These are phyloP conservation scores for Pyrgus malvae DNA, from an alignment of 2,888 invertebrate genomes.

Conservation along the genomic window DNA sequence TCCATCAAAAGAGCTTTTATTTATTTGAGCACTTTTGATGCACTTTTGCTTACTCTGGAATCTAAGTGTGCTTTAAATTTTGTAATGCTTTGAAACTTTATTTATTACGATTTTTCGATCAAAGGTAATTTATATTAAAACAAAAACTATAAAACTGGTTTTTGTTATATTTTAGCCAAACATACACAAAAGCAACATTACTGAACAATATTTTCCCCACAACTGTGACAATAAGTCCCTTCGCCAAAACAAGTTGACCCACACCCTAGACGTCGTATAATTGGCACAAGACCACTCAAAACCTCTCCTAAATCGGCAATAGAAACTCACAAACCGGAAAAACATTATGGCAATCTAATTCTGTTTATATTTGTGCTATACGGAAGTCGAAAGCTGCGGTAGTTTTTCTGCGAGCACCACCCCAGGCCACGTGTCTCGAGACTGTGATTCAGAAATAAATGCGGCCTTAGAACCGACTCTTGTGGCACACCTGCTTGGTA, in stretches of 20 bases:
- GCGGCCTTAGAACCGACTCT: slow-evolving; percentile 65
- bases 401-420: slow-evolving; percentile 71
- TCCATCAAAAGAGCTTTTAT: too few relatives aligned
- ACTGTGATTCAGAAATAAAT: slow-evolving; percentile 75
- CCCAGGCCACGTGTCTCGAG: slow-evolving; percentile 74
- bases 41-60: too few relatives aligned
- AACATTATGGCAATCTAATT: slow-evolving; percentile 77
- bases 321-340: slow-evolving; percentile 74
- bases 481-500: slow-evolving; percentile 72
- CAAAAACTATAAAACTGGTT: too few relatives aligned
- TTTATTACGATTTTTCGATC: too few relatives aligned
- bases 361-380: slow-evolving; percentile 73
- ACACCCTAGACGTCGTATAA: slow-evolving; percentile 40
- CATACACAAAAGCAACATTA: not conserved
- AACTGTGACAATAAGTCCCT: slow-evolving; percentile 3
- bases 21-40: too few relatives aligned
- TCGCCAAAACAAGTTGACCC: slow-evolving; percentile 16
- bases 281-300: slow-evolving; percentile 66
- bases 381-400: slow-evolving; percentile 71
- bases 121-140: too few relatives aligned
- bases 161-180: too few relatives aligned
- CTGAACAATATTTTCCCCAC: not conserved
- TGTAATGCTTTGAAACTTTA: too few relatives aligned
- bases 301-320: slow-evolving; percentile 53
- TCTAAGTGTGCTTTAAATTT: too few relatives aligned